Conservation (phyloP, 2,113 vertebrate genomes). For the Thunnus maccoyii region DNA sequence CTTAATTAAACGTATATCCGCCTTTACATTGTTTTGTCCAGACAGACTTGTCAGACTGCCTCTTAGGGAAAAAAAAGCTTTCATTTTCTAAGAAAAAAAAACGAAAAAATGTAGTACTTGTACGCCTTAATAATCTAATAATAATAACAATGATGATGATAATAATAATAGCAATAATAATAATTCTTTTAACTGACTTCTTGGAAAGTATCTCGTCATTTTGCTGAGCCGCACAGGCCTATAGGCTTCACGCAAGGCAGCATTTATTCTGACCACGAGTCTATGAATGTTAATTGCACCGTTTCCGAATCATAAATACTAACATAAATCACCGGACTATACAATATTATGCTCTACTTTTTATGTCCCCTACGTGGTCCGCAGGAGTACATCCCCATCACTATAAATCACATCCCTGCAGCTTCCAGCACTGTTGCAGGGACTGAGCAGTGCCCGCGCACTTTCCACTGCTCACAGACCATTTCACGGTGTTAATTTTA, state of each 20-base stretch:
- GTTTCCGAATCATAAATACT: constrained; percentile 83
- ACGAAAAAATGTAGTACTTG: no score
- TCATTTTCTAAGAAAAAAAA: not conserved
- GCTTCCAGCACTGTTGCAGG: constrained; percentile 84
- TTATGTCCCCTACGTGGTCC: constrained; percentile 81
- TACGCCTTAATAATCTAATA: no score
- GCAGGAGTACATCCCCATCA: constrained; percentile 77
- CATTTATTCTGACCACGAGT: constrained; percentile 76
- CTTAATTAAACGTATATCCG: constrained; percentile 85
- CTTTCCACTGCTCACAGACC: constrained; percentile 61
- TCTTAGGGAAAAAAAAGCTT: not conserved
- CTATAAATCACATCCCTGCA: constrained; percentile 88
- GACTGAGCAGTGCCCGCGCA: constrained; percentile 55
- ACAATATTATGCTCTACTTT: constrained; percentile 83
- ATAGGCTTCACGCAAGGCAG: constrained; percentile 43
- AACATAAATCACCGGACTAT: constrained; percentile 83
- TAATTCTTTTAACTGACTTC: constrained; percentile 24
- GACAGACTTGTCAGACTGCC: constrained; percentile 33
- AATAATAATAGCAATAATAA: constrained; percentile 30
- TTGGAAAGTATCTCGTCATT: constrained; percentile 22
- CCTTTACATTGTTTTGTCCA: constrained; percentile 67
- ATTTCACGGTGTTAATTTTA: constrained; percentile 73
- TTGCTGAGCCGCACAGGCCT: constrained; percentile 42
- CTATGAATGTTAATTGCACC: constrained; percentile 83
- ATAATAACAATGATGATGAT: not conserved